phyloP scores from a whole-genome alignment of 2,888 invertebrate genomes.

The Actias luna region DNA sequence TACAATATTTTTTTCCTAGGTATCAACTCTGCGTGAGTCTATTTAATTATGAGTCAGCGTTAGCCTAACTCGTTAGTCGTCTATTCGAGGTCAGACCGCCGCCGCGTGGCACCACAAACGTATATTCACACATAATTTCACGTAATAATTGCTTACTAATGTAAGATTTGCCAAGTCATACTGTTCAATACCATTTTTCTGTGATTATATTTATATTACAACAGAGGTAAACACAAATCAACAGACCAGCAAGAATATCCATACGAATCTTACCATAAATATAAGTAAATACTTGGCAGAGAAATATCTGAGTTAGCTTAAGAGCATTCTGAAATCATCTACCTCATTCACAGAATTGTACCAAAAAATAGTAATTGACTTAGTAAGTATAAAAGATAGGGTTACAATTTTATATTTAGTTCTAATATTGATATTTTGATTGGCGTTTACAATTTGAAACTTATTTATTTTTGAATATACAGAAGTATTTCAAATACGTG shows the following conservation, averaged over 20 bases:
- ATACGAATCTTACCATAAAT: conserved; percentile 37
- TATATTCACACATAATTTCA: conserved; percentile 21
- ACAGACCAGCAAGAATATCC: conserved; percentile 31
- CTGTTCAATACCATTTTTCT: background rate
- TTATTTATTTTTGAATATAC: no score
- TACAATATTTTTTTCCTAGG: conserved; percentile 5
- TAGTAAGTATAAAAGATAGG: no score
- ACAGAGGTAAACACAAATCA: conserved; percentile 25
- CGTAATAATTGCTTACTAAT: conserved; percentile 18
- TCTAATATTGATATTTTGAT: no score
- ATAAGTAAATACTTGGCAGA: conserved; percentile 43
- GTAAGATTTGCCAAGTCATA: conserved; percentile 9
- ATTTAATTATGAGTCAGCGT: conserved; percentile 18
- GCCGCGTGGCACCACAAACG: conserved; percentile 22
- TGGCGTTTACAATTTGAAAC: no score
- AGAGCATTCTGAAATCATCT: conserved; percentile 39
- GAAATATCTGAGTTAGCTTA: conserved; percentile 42
- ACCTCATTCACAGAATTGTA: conserved; percentile 29
- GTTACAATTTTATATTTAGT: no score
- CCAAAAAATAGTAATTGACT: no score
- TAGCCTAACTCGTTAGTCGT: conserved; percentile 12
- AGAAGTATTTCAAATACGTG: no score
- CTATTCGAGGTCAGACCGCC: conserved; percentile 24
- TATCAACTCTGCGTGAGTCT: conserved; percentile 13
- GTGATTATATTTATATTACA: conserved; percentile 11